A percentile compares a stretch with the other conserved stretches of the same genome.
Evolutionary conservation across 2,797 vertebrate genomes (phyloP).

Genomic region (Smutsia temminckii): DNA sequence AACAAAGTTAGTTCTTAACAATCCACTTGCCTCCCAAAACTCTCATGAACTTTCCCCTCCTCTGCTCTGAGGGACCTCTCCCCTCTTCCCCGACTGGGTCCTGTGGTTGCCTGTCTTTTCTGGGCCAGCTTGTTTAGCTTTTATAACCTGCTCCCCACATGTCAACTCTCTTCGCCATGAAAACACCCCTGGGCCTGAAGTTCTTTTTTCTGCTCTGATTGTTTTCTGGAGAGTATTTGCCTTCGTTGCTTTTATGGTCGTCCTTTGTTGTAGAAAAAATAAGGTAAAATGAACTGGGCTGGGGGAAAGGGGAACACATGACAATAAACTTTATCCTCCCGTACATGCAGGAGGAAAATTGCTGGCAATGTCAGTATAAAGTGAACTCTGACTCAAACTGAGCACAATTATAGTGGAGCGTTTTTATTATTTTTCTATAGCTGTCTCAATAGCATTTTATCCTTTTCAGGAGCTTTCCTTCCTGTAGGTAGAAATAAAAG

Average conservation of each 20-base stretch:
- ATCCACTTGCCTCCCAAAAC: not conserved
- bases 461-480: not conserved
- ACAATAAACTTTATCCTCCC: not conserved
- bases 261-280: conserved; percentile 37
- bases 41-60: not conserved
- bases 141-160: not conserved
- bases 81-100: not conserved
- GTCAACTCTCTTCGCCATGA: not conserved
- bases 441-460: not conserved
- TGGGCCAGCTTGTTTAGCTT: not conserved
- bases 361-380: not conserved
- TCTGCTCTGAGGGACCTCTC: not conserved
- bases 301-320: not conserved
- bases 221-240: conserved; percentile 33
- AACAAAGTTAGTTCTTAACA: not conserved
- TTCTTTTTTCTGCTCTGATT: conserved; percentile 54
- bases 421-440: conserved; percentile 15
- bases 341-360: not conserved
- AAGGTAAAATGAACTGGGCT: not conserved
- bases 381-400: not conserved
- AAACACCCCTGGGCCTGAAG: conserved; percentile 24
- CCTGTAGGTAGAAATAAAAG: not conserved
- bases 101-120: not conserved
- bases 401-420: not conserved
- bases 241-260: conserved; percentile 1